Evolutionary conservation across 2,113 vertebrate species (phyloP), one percentile per base, ranked within the genome.

Genomic region (Fregetta grallaria): DNA sequence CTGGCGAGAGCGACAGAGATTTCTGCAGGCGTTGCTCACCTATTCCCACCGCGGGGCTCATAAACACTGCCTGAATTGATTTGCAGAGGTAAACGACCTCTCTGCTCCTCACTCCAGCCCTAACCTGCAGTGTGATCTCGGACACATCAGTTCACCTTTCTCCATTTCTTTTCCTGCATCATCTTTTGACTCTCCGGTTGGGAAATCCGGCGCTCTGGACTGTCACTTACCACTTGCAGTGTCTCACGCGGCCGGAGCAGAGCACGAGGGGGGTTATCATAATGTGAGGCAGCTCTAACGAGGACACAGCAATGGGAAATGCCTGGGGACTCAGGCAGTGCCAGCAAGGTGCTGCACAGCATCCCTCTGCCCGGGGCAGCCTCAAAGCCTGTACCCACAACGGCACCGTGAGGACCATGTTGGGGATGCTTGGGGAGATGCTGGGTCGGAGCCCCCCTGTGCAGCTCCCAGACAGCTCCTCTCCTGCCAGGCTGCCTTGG

Each of bases 221-320:
- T 12, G 40, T 32, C 76, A 8, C 30, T 45, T 8, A 5, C 18
- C 53, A 3, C 25, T 23, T 13, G 29, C 15, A 0, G 38, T 0
- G 9, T 13, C 26, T 71, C 16, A 21, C 2, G 1, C 14, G n/a
- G 30, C n/a, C 1, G 2, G 70, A 44, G 74, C 27, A 12, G 74
- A 20, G 70, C 27, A 34, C 2, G 0, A 15, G 7, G 58, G 3
- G 17, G 6, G 30, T 47, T 59, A 14, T 29, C 2, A 0, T 6
- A 9, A 4, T 5, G 20, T 7, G 63, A 47, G 59, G 34, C 13
- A 34, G 26, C 65, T 22, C n/a, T 29, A 17, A 63, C 0, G 1
- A 56, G 62, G 68, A 15, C 40, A 9, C 2, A 0, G 36, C 9
- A 5, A 16, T 26, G 70, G 56, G 22, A 50, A 71, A 8, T 1